These are phyloP conservation scores for Asobara japonica DNA, from an alignment of 1,140 invertebrate genomes.

Conservation along the genomic window DNA sequence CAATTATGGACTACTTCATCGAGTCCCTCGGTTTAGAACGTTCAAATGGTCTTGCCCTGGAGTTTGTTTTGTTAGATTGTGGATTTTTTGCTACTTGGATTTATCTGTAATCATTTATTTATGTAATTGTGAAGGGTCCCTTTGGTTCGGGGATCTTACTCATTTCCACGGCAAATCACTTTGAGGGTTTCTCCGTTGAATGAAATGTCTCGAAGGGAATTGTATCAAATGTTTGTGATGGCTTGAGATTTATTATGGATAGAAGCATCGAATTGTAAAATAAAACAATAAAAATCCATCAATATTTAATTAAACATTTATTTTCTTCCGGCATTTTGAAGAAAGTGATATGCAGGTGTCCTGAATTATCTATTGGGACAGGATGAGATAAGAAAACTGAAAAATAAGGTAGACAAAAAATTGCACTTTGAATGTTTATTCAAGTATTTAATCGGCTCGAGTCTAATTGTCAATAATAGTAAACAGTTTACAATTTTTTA, in stretches of 20 bases:
- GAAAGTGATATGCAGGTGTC: not conserved
- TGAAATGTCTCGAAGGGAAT: not conserved
- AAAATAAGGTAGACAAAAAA: not conserved
- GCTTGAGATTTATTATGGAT: not conserved
- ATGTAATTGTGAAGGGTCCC: not conserved
- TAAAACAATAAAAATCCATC: not conserved
- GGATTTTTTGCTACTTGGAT: not conserved
- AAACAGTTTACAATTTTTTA: constrained; percentile 13
- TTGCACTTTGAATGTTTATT: constrained; percentile 1
- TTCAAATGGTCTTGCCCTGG: not conserved
- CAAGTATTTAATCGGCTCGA: not conserved
- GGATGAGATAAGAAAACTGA: no score
- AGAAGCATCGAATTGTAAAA: constrained; percentile 1
- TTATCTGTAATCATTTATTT: not conserved
- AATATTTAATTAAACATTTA: not conserved
- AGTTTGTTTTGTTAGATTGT: not conserved
- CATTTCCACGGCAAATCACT: not conserved
- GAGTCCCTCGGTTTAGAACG: not conserved
- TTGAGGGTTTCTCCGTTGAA: not conserved
- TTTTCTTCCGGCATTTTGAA: not conserved
- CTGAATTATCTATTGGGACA: no score
- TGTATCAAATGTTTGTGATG: not conserved
- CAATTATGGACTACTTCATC: not conserved
- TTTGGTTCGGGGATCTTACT: not conserved
- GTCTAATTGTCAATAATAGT: constrained; percentile 4